phyloP scores from a whole-genome alignment of 2,888 invertebrate species.

The Apamea monoglypha region DNA sequence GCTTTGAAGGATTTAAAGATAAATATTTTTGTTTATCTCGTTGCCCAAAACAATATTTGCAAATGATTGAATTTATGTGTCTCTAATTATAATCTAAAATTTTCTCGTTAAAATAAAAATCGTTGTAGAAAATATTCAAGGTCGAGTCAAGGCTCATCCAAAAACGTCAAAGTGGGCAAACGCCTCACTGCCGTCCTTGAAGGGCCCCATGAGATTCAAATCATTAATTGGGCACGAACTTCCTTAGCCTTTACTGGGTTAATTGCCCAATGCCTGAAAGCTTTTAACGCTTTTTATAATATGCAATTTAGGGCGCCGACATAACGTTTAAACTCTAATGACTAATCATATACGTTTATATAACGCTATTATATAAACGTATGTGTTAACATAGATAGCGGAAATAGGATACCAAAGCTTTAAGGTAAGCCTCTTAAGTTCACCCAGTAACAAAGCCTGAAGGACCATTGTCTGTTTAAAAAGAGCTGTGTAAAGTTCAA shows the following conservation, averaged over 20 bases:
- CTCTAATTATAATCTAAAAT: background rate
- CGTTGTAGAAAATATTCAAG: constrained; percentile 18
- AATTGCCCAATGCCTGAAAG: constrained; percentile 30
- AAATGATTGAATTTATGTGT: background rate
- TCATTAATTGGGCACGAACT: constrained; percentile 43
- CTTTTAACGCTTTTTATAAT: constrained; percentile 22
- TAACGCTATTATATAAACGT: background rate
- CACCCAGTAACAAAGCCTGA: constrained; percentile 45
- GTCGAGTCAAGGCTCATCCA: constrained; percentile 10
- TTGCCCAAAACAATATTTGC: background rate
- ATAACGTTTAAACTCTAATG: background rate
- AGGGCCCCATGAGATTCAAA: constrained; percentile 33
- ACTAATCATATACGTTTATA: too few species aligned
- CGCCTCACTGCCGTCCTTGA: constrained; percentile 20
- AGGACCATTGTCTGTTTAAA: constrained; percentile 58
- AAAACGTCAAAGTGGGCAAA: constrained; percentile 32
- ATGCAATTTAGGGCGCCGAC: background rate
- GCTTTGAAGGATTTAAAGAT: background rate
- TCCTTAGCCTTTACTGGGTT: constrained; percentile 43
- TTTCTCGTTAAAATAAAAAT: constrained; percentile 12
- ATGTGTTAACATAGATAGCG: background rate
- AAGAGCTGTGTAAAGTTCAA: constrained; percentile 54
- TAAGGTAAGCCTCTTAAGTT: constrained; percentile 46
- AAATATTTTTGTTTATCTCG: background rate
- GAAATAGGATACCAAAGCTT: constrained; percentile 38